Evolutionary conservation across 2,888 invertebrate species (phyloP), one percentile per base, ranked within the genome.

Genomic region (Globia sparganii): DNA sequence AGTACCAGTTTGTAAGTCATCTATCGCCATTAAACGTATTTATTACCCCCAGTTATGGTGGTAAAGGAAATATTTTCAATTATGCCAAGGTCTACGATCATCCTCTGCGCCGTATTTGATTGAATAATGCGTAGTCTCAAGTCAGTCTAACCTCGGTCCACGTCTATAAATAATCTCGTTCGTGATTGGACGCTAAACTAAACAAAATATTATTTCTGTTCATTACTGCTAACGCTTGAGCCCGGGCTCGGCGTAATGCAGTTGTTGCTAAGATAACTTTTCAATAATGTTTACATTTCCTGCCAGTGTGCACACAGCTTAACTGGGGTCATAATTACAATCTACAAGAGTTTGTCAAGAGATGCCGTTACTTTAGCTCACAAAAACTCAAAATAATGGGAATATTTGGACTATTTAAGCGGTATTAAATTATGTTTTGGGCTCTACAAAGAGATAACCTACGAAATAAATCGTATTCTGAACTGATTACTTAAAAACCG

Each of bases 81-180:
- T 40, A 88, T 75, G 74, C 65, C 81, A 83, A 81, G 86, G 87
- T 75, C 64, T 34, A n/a, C 62, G 69, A 72, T 84, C 81, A 86
- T 88, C 82, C 78, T 79, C 72, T 77, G 76, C 77, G 68, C 78
- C 81, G 49, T 86, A 83, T 61, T 86, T 79, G 76, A 81, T 64
- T 80, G 61, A 74, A 69, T 75, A 68, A 76, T 86, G 86, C 62
- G 68, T 59, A 40, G 67, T 84, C 68, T 71, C 78, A 43, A 66
- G 81, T 67, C 56, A 81, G 84, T 77, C 75, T 83, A 77, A 72
- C 77, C 79, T 86, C 83, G 72, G 56, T 43, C 25, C 70, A 43
- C 59, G 83, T 82, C 86, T 91, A 89, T 89, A 88, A 87, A 89
- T 91, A 91, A 87, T 81, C 83, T 76, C 59, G 70, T 70, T 62